These are phyloP conservation scores for Acanthornis magna DNA, from an alignment of 2,797 vertebrate genomes.

Conservation along the genomic window DNA sequence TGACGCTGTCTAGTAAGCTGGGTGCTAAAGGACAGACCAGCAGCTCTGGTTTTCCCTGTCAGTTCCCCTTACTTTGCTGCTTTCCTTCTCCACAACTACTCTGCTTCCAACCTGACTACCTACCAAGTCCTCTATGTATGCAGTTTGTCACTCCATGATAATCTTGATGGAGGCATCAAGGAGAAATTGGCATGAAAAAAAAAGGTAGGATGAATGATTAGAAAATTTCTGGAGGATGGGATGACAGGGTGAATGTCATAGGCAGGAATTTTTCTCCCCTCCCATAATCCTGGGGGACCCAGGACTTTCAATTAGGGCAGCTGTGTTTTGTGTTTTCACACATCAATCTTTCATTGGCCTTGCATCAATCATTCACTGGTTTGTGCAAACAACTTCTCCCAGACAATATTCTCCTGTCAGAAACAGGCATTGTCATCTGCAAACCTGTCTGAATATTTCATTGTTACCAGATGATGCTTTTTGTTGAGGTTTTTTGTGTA, in stretches of 20 bases:
- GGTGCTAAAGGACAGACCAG: background rate
- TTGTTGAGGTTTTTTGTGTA: background rate
- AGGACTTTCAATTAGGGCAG: conserved; percentile 38
- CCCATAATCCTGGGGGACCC: conserved; percentile 1
- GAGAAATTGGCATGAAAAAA: background rate
- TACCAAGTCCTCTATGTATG: background rate
- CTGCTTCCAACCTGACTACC: background rate
- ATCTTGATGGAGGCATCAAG: background rate
- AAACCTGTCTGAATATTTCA: conserved; percentile 65
- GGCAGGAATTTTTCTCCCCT: background rate
- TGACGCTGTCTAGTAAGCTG: background rate
- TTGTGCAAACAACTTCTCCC: conserved; percentile 46
- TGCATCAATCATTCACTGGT: conserved; percentile 67
- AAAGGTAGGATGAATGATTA: background rate
- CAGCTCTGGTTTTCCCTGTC: background rate
- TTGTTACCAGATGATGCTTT: conserved; percentile 20
- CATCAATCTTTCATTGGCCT: conserved; percentile 68
- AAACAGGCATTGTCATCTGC: background rate
- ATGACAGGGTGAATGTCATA: conserved; percentile 11
- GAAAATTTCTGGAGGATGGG: conserved; percentile 16
- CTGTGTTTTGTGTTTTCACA: conserved; percentile 34
- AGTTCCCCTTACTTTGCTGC: background rate
- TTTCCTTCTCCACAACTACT: background rate
- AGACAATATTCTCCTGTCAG: conserved; percentile 29
- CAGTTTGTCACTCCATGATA: background rate